Conservation (phyloP, 2,113 vertebrate species). For the Pterocles orientalis region DNA sequence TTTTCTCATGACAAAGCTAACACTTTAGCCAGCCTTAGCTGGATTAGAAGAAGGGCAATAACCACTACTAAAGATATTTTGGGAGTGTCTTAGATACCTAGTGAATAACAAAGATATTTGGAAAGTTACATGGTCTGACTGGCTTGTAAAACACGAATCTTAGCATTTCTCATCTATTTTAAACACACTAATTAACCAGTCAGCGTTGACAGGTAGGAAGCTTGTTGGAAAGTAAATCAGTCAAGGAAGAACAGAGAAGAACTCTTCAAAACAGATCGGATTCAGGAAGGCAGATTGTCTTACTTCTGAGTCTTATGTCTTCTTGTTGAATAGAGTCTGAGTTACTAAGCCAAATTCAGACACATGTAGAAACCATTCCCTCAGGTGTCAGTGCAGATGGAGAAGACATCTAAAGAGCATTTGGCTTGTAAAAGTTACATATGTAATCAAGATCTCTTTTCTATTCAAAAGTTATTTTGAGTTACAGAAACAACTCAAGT, state of each 20-base stretch:
- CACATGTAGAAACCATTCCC: neutral
- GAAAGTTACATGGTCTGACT: neutral
- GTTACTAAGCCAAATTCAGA: neutral
- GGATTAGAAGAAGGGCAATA: neutral
- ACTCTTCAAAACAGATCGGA: neutral
- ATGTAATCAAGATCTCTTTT: neutral
- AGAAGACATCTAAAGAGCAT: neutral
- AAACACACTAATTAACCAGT: neutral
- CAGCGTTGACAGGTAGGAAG: slow-evolving; percentile 36
- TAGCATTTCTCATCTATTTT: slow-evolving; percentile 24
- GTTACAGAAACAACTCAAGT: neutral
- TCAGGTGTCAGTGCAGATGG: neutral
- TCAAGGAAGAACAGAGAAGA: neutral
- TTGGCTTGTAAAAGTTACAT: neutral
- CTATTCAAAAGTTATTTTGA: neutral
- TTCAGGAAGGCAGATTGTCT: neutral
- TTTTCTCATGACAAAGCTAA: neutral
- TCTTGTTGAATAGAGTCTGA: neutral
- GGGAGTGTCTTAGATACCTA: neutral
- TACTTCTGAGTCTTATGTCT: neutral
- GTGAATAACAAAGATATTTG: slow-evolving; percentile 1
- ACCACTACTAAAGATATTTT: neutral
- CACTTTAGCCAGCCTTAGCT: neutral
- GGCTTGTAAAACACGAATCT: neutral
- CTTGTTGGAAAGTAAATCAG: neutral